These are phyloP conservation scores for Harmothoe impar DNA, from an alignment of 2,888 invertebrate species.

Conservation along the genomic window DNA sequence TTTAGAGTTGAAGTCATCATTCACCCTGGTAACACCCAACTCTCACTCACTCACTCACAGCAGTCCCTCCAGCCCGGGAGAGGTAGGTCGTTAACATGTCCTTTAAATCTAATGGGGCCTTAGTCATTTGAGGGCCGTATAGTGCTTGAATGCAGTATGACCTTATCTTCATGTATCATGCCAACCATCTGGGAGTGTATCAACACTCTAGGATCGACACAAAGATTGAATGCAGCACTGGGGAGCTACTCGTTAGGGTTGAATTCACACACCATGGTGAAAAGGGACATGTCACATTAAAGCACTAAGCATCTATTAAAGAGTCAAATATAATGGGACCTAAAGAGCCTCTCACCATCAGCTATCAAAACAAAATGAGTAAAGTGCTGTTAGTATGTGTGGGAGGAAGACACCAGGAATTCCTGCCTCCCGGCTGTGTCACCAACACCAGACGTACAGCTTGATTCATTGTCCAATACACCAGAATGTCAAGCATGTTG, in stretches of 20 bases:
- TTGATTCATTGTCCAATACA: constrained; percentile 7
- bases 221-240: no score
- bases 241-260: no score
- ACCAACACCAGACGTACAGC: neutral
- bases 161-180: no score
- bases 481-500: neutral
- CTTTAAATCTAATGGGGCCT: no score
- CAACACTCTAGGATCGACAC: no score
- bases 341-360: neutral
- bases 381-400: neutral
- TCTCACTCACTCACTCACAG: neutral
- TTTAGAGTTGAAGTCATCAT: neutral
- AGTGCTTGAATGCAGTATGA: no score
- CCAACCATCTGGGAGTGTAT: no score
- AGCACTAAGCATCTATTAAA: no score
- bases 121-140: no score
- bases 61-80: neutral
- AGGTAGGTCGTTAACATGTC: no score
- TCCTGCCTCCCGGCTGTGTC: neutral
- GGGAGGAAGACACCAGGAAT: neutral
- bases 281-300: no score
- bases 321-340: neutral
- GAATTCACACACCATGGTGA: no score
- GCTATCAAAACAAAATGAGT: neutral
- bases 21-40: neutral